Evolutionary conservation across 2,113 vertebrate genomes (phyloP).

Genomic region (Tringa solitaria): DNA sequence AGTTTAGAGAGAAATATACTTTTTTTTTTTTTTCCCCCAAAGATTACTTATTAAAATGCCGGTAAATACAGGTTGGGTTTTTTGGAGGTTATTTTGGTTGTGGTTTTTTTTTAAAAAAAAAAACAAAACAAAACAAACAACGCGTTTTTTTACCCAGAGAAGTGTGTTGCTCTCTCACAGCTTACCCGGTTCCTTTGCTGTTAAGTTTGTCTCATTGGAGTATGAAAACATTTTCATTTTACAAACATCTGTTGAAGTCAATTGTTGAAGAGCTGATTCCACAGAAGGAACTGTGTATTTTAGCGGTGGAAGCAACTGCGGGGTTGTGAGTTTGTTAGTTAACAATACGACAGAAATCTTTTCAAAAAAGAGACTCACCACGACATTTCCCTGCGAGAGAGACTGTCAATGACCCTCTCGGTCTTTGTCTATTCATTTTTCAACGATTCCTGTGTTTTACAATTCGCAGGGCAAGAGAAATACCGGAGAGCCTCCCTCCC

Average conservation of each 20-base stretch:
- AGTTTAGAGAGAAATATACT: neutral
- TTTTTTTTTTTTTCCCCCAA: neutral
- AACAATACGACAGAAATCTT: neutral
- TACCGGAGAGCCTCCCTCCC: neutral
- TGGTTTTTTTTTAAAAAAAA: neutral
- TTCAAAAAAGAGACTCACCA: neutral
- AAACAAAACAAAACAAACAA: neutral
- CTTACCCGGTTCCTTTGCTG: neutral
- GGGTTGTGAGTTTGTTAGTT: neutral
- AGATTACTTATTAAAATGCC: neutral
- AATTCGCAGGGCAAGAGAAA: neutral
- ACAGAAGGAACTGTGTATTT: neutral
- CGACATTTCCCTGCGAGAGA: neutral
- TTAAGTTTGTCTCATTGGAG: neutral
- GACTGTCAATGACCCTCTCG: neutral
- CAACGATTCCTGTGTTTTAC: neutral
- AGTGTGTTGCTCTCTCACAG: neutral
- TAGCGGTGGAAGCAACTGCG: neutral
- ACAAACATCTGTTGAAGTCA: constrained; percentile 6
- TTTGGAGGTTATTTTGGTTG: no score
- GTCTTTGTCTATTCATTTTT: neutral
- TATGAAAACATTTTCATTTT: neutral
- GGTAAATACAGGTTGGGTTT: neutral
- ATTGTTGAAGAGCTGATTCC: neutral
- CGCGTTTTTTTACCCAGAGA: neutral